Evolutionary conservation across 2,888 invertebrate genomes (phyloP), one percentile per base, ranked within the genome.

Genomic region (Yponomeuta evonymella): DNA sequence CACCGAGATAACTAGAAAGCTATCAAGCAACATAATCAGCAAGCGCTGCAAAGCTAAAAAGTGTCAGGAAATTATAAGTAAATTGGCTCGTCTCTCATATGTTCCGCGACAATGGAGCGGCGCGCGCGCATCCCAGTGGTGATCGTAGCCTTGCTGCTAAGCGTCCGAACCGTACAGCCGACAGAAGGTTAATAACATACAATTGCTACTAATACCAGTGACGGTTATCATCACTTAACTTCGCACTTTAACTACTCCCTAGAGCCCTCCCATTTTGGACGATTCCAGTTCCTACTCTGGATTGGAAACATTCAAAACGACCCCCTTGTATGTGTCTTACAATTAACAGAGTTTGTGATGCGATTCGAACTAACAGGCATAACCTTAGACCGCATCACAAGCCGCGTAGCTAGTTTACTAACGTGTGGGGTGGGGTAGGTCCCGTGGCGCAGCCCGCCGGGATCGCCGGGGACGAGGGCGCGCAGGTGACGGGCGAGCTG

Each of bases 401-500:
- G 51, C 51, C 51, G 5, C 43, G 29, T 30, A 29, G 64, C 64
- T 64, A 64, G 30, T 30, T 64, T n/a, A 64, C 64, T 64, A 64
- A 30, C 64, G 10, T 64, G 64, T 71, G 79, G 82, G 86, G 80
- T 77, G 83, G 84, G 84, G 76, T 88, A 95, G 95, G 94, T 88
- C 94, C 94, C 74, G 93, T 84, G 83, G 85, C 83, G 72, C 84
- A 86, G 72, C 83, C 94, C 51, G 95, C 94, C 48, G 93, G 93
- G 73, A 95, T 97, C 75, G 91, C 95, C 75, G 96, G 96, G 72
- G 94, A 95, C 70, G 92, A 93, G 75, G 93, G 94, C 79, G 89
- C 94, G 29, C 93, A 93, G 72, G 92, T 96, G 75, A 93, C 95
- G 67, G 96, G 96, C 33, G 94, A 95, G 73, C 88, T 97, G 76